A percentile compares a stretch with the other conserved stretches of the same genome.
phyloP scores from a whole-genome alignment of 1,140 invertebrate genomes.

The Dendroctonus ponderosae region DNA sequence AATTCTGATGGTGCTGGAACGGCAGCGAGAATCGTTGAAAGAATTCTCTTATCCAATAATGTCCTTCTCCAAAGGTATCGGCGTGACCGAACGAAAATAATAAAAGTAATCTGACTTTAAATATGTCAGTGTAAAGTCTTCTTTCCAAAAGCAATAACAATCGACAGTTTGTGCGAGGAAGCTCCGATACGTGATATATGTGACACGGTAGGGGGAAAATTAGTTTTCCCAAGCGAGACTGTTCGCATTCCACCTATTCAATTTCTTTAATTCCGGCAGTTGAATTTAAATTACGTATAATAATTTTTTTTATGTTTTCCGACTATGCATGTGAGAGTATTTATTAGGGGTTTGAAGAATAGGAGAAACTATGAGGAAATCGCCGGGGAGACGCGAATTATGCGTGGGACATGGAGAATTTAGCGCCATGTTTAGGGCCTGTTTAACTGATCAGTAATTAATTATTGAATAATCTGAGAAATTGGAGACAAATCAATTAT shows the following conservation, averaged over 20 bases:
- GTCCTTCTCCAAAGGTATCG: conserved; percentile 36
- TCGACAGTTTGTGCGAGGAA: conserved; percentile 39
- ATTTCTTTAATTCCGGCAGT: conserved; percentile 32
- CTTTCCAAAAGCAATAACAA: conserved; percentile 49
- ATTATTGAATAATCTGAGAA: too few relatives aligned
- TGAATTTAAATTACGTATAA: conserved; percentile 37
- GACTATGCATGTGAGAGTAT: conserved; percentile 27
- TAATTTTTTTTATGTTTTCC: conserved; percentile 33
- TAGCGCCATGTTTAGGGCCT: too few relatives aligned
- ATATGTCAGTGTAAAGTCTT: conserved; percentile 53
- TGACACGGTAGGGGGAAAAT: conserved; percentile 49
- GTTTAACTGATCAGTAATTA: too few relatives aligned
- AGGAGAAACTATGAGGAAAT: background rate
- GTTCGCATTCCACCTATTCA: conserved; percentile 42
- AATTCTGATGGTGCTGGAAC: conserved; percentile 40
- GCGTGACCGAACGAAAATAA: conserved; percentile 46
- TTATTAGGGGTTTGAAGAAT: conserved; percentile 18
- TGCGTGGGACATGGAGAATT: too few relatives aligned
- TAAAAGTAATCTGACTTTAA: conserved; percentile 53
- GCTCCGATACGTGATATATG: conserved; percentile 51
- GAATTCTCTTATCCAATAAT: conserved; percentile 37
- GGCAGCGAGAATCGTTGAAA: conserved; percentile 19
- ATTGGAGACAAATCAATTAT: too few relatives aligned
- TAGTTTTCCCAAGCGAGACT: conserved; percentile 46
- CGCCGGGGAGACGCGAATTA: too few relatives aligned